Base-by-base conservation (phyloP, 2,797 vertebrate genomes). In the Pangasius macronema region DNA sequence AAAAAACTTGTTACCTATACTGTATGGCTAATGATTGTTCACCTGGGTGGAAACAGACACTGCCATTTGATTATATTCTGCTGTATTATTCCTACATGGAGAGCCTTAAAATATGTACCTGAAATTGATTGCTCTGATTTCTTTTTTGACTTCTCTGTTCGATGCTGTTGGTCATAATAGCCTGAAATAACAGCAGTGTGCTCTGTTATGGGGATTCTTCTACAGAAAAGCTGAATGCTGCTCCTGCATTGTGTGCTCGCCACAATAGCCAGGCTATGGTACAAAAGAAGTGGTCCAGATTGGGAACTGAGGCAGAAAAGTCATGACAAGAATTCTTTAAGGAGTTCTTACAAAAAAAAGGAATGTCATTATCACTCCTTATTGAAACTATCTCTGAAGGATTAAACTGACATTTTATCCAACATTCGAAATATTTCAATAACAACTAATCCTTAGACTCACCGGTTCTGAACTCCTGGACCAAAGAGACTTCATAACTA, bases 341-440 rank as follows among this genome's bases (percentile, higher is more conserved):
- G 63, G 36, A 70, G 30, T 65, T 73, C 75, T 51, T 53, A 51
- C 39, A 30, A 70, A 82, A 73, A 83, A 85, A 81, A 80, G 65
- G 67, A 65, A 85, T 61, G 46, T 57, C 67, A 85, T 85, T 85
- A 53, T 59, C 20, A 51, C 42, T 42, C 24, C 76, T 73, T 82
- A 75, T 55, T 57, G 65, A 82, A 82, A 82, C 46, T 30, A 53
- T 84, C 57, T 85, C 84, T 85, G 53, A 81, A 42, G 53, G 39
- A 68, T 88, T 72, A 82, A 77, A 55, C 70, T 51, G 81, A 73
- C 39, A 84, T 87, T 84, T 80, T 73, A 68, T 85, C 72, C n/a
- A 84, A 70, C 76, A 75, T 68, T 67, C 57, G 76, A 75, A 68
- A 61, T 83, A 57, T 75, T 79, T 68, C 36, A 79, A 46, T 79